These are phyloP conservation scores for Camponotus fellah DNA, from an alignment of 2,888 invertebrate species.

Conservation along the genomic window DNA sequence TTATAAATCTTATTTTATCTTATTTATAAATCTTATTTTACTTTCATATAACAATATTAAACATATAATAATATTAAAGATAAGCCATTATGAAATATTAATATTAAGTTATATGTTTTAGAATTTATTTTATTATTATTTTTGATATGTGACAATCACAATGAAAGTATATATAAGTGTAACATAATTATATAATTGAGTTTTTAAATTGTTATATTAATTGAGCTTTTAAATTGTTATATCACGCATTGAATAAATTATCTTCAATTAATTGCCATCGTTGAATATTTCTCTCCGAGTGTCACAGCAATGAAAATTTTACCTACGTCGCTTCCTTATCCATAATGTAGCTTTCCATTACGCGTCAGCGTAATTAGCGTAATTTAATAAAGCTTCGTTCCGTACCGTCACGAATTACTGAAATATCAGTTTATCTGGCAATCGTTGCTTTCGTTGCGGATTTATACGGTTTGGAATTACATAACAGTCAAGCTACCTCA, in stretches of 20 bases:
- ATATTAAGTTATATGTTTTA: not conserved
- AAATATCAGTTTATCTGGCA: slow-evolving; percentile 32
- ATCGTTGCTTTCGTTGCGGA: slow-evolving; percentile 3
- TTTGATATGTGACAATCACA: not conserved
- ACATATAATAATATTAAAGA: not conserved
- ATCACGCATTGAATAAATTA: slow-evolving; percentile 13
- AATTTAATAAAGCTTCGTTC: slow-evolving; percentile 43
- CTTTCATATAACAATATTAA: not conserved
- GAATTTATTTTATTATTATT: not conserved
- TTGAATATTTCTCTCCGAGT: slow-evolving; percentile 21
- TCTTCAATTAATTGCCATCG: slow-evolving; percentile 8
- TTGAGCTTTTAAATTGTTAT: not conserved
- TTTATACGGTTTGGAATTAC: not conserved
- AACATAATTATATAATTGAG: not conserved
- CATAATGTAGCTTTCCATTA: slow-evolving; percentile 45
- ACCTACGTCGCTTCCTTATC: slow-evolving; percentile 37
- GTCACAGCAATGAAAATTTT: slow-evolving; percentile 34
- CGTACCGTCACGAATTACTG: slow-evolving; percentile 10
- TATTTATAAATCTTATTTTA: not conserved
- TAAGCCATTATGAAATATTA: not conserved
- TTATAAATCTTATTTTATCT: not conserved
- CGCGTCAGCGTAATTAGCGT: slow-evolving; percentile 20
- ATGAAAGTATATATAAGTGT: not conserved
- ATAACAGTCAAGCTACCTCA: not conserved
- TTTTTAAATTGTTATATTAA: not conserved